phyloP scores from a whole-genome alignment of 2,888 invertebrate genomes.

The Phyto melanocephala region DNA sequence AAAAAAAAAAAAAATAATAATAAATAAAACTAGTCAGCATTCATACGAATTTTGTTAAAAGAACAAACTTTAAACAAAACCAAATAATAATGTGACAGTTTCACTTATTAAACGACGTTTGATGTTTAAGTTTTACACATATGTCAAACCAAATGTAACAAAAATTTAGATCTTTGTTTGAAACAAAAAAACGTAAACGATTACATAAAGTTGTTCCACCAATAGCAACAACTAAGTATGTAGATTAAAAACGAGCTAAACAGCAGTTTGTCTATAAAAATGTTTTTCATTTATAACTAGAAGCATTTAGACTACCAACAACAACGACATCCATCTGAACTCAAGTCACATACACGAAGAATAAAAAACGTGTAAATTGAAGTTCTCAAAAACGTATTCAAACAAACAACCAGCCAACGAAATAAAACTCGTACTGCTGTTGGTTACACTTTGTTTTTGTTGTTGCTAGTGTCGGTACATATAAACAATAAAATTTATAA shows the following conservation, averaged over 20 bases:
- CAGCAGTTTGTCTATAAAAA: neutral
- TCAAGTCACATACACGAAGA: neutral
- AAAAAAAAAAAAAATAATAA: too few relatives aligned
- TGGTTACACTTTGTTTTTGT: neutral
- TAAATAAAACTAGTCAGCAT: neutral
- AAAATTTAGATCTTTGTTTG: neutral
- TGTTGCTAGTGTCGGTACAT: neutral
- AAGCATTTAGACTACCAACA: constrained; percentile 3
- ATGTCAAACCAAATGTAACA: constrained; percentile 11
- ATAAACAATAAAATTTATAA: neutral
- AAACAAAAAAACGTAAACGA: neutral
- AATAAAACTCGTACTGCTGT: constrained; percentile 4
- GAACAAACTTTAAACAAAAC: neutral
- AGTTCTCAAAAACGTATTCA: constrained; percentile 17
- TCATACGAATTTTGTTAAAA: neutral
- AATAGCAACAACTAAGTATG: neutral
- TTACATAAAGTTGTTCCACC: constrained; percentile 23
- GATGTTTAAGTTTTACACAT: constrained; percentile 22
- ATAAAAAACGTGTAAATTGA: constrained; percentile 24
- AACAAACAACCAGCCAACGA: constrained; percentile 7
- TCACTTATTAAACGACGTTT: constrained; percentile 22
- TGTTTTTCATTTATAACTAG: neutral
- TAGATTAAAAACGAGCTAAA: neutral
- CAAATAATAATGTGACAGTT: constrained; percentile 45
- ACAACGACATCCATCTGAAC: constrained; percentile 5